Evolutionary conservation across 2,797 vertebrate species (phyloP).

Genomic region (Ceyx erithaca): DNA sequence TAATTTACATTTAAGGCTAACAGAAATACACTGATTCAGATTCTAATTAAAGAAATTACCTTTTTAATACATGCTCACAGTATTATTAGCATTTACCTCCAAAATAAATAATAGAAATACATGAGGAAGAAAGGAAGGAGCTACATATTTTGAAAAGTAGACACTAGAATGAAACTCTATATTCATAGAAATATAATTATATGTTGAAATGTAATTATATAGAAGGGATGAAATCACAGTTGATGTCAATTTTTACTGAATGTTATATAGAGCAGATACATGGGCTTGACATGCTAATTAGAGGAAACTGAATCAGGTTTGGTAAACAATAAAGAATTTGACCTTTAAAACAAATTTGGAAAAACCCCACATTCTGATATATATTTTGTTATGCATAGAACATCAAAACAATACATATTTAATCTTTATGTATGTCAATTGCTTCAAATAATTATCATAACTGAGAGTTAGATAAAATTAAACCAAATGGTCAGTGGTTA

Average conservation of each 20-base stretch:
- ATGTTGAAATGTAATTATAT: constrained; percentile 54
- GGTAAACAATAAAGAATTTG: constrained; percentile 39
- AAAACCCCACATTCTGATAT: background rate
- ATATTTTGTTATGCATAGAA: background rate
- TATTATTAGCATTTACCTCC: background rate
- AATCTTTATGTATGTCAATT: background rate
- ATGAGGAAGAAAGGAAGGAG: background rate
- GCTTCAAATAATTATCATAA: background rate
- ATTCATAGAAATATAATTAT: constrained; percentile 51
- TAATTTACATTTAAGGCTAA: background rate
- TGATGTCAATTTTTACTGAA: constrained; percentile 36
- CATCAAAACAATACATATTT: background rate
- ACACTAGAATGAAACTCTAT: constrained; percentile 4
- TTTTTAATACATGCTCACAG: background rate
- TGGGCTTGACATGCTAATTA: constrained; percentile 51
- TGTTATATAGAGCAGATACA: constrained; percentile 54
- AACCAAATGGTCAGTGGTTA: background rate
- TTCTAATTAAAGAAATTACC: constrained; percentile 8
- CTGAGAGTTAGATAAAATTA: background rate
- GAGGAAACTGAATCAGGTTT: constrained; percentile 46
- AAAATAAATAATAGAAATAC: constrained; percentile 13
- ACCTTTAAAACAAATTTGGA: constrained; percentile 25
- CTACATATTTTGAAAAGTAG: background rate
- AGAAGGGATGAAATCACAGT: constrained; percentile 50
- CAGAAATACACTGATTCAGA: constrained; percentile 9